Percentiles rank a stretch among this genome's conserved stretches.
Conservation (phyloP, 2,888 invertebrate genomes). For the Gibbula magus region DNA sequence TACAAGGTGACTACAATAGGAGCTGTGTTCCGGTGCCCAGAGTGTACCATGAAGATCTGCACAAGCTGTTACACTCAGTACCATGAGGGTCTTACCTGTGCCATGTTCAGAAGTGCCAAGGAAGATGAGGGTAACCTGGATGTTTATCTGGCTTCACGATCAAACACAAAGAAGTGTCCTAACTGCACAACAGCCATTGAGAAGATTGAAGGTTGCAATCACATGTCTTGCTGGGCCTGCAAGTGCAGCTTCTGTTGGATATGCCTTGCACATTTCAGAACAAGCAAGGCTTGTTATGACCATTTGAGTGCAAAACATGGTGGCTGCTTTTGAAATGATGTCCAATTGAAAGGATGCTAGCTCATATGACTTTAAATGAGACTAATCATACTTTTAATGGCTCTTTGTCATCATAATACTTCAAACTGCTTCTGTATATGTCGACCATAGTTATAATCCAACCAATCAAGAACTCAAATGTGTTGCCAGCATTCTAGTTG, state of each 20-base stretch:
- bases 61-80: constrained; percentile 59
- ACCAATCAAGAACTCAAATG: too few relatives aligned
- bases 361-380: too few relatives aligned
- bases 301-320: constrained; percentile 55
- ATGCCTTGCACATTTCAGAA: constrained; percentile 51
- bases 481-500: too few relatives aligned
- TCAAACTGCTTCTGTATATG: too few relatives aligned
- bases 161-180: constrained; percentile 61
- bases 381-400: too few relatives aligned
- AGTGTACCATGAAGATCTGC: constrained; percentile 55
- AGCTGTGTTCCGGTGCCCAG: constrained; percentile 47
- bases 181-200: constrained; percentile 60
- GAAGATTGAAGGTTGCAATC: constrained; percentile 67
- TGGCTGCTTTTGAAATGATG: constrained; percentile 31
- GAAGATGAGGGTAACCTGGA: constrained; percentile 41
- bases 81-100: constrained; percentile 65
- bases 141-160: constrained; percentile 52
- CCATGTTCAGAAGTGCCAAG: constrained; percentile 46
- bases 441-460: too few relatives aligned
- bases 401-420: too few relatives aligned
- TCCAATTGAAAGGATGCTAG: too few relatives aligned
- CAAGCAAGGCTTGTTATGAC: constrained; percentile 50
- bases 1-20: constrained; percentile 54
- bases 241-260: constrained; percentile 65
- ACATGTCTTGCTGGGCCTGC: constrained; percentile 62